Conservation (phyloP, 2,113 vertebrate genomes). For the Trogon melanurus region DNA sequence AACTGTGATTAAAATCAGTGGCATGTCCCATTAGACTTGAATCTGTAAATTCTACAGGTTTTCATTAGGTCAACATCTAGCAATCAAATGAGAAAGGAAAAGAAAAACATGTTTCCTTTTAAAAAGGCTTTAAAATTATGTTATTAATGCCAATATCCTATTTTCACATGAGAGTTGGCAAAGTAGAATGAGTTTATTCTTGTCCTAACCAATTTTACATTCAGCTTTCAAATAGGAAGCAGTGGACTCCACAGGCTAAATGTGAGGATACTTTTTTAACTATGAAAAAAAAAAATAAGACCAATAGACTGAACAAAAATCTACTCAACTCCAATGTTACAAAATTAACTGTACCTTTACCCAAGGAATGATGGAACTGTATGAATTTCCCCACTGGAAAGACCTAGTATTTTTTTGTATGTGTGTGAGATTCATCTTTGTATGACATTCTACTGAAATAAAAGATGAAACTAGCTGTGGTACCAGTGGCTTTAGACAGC, state of each 20-base stretch:
- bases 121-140: background rate
- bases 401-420: too few relatives aligned
- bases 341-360: background rate
- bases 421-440: background rate
- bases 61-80: background rate
- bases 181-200: background rate
- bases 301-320: background rate
- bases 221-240: background rate
- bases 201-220: background rate
- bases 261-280: background rate
- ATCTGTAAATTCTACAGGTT: background rate
- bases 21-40: background rate
- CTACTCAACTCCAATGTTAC: background rate
- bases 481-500: background rate
- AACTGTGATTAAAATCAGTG: background rate
- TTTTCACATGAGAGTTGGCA: background rate
- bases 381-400: background rate
- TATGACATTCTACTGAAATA: background rate
- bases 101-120: background rate
- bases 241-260: background rate
- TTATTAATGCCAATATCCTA: background rate
- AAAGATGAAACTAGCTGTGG: background rate
- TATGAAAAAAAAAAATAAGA: background rate
- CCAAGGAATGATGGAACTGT: background rate
- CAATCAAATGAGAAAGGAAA: background rate